phyloP scores from a whole-genome alignment of 2,113 vertebrate genomes.

The Aptenodytes forsteri region DNA sequence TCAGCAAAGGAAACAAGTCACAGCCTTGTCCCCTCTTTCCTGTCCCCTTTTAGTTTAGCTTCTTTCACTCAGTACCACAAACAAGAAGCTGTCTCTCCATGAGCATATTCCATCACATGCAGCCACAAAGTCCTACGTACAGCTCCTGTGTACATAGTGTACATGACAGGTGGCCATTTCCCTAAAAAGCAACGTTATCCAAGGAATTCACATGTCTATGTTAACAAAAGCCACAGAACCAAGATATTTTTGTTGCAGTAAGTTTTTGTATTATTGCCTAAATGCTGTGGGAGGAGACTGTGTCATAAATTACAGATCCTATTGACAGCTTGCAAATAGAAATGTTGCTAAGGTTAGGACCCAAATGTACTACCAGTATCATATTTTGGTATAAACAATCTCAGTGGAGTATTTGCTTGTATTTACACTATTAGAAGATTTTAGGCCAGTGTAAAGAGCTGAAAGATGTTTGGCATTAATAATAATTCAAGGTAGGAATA shows the following conservation, averaged over 20 bases:
- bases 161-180: background rate
- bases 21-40: background rate
- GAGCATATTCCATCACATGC: no score
- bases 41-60: background rate
- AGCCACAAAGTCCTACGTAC: background rate
- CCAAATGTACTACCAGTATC: background rate
- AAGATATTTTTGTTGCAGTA: background rate
- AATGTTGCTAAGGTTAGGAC: background rate
- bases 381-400: background rate
- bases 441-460: background rate
- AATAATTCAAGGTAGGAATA: background rate
- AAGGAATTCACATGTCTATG: background rate
- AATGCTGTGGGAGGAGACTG: background rate
- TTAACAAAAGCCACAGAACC: background rate
- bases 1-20: background rate
- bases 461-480: background rate
- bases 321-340: background rate
- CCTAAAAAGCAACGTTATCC: background rate
- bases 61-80: background rate
- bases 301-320: background rate
- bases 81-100: background rate
- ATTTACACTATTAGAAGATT: background rate
- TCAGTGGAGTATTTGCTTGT: background rate
- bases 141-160: background rate
- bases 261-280: background rate